These are phyloP conservation scores for Zaprionus obscuricornis DNA, from an alignment of 2,888 invertebrate genomes.

Conservation along the genomic window DNA sequence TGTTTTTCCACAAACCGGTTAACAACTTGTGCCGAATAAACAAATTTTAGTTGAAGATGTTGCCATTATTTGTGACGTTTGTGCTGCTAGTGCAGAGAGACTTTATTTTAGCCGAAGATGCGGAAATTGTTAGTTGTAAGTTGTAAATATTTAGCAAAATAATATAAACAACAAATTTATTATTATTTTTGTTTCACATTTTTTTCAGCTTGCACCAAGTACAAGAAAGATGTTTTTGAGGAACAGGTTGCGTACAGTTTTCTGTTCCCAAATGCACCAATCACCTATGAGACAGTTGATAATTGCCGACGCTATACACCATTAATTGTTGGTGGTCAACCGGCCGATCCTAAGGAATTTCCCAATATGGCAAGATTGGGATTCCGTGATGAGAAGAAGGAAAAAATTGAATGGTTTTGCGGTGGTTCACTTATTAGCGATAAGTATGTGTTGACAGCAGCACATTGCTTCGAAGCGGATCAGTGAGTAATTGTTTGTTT, in stretches of 20 bases:
- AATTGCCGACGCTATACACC: constrained; percentile 78
- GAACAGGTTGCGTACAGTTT: constrained; percentile 54
- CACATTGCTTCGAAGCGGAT: constrained; percentile 63
- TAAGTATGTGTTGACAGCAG: constrained; percentile 60
- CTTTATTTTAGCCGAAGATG: constrained; percentile 6
- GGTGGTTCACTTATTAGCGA: constrained; percentile 74
- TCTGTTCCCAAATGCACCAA: constrained; percentile 49
- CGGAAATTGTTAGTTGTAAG: constrained; percentile 37
- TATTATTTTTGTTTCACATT: background rate
- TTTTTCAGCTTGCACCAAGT: constrained; percentile 52
- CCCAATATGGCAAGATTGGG: constrained; percentile 73
- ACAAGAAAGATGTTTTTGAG: constrained; percentile 67
- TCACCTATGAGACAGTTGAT: constrained; percentile 52
- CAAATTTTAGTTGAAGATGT: constrained; percentile 40
- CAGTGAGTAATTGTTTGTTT: constrained; percentile 54
- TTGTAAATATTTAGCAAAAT: constrained; percentile 1
- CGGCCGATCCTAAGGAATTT: constrained; percentile 78
- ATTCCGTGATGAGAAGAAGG: constrained; percentile 4
- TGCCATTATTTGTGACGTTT: constrained; percentile 6
- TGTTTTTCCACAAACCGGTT: constrained; percentile 44
- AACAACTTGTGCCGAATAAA: constrained; percentile 21
- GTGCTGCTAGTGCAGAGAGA: constrained; percentile 18
- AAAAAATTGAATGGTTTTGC: constrained; percentile 68
- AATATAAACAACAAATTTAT: background rate
- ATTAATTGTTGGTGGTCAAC: constrained; percentile 82